Conservation (phyloP, 2,797 vertebrate species). For the Falco berigora region DNA sequence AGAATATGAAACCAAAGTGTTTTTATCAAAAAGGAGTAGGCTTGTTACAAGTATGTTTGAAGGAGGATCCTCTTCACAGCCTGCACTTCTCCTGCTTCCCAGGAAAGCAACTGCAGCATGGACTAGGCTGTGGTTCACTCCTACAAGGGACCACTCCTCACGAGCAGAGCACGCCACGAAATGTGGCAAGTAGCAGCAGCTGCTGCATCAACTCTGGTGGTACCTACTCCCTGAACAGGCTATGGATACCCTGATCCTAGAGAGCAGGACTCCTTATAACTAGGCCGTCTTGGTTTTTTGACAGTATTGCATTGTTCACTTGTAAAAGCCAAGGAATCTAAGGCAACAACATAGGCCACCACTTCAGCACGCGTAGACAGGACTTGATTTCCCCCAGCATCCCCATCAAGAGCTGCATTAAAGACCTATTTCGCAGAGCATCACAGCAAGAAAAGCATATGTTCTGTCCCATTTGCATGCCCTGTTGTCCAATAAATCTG, state of each 20-base stretch:
- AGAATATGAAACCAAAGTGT: background rate
- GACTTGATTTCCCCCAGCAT: background rate
- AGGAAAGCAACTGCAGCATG: fast-evolving
- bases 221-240: too few relatives aligned
- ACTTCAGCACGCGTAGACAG: background rate
- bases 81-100: background rate
- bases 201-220: background rate
- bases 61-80: background rate
- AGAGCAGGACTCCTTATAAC: background rate
- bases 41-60: background rate
- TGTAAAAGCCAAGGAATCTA: background rate
- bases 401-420: background rate
- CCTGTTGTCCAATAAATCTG: background rate
- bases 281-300: fast-evolving
- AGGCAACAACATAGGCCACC: background rate
- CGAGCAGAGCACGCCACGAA: fast-evolving
- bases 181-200: fast-evolving
- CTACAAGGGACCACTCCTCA: background rate
- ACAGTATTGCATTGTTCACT: background rate
- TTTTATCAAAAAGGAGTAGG: background rate
- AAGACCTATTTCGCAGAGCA: background rate
- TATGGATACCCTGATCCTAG: background rate
- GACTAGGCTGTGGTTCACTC: background rate
- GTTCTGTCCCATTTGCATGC: fast-evolving
- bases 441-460: background rate